Evolutionary conservation across 1,140 invertebrate genomes (phyloP), one percentile per base, ranked within the genome.

Genomic region (Drosophila persimilis): DNA sequence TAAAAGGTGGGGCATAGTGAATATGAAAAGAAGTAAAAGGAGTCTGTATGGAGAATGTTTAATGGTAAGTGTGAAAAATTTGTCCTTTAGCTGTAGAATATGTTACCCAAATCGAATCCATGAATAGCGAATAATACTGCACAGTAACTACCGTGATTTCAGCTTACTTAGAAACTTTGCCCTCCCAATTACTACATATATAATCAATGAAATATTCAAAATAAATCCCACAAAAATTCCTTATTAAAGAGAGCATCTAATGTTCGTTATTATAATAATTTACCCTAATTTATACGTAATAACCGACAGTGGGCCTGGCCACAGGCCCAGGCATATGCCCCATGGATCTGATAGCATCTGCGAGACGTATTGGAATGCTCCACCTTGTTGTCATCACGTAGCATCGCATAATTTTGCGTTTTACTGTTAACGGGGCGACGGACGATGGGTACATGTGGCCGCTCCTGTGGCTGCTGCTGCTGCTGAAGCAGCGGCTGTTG

Each of bases 351-450:
- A 83, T 83, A 84, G 44, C 50, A 86, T 86, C 81, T 20, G 70
- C 26, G 58, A 48, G 70, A 86, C 73, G 83, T 74, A 85, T 88
- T 78, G 81, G 81, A 85, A 85, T 85, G 77, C 78, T 74, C 47
- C 76, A 73, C 46, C 71, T 73, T 67, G 73, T 81, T 85, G 78
- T 86, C 81, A 65, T 75, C 81, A 86, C 81, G 81, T 86, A 74
- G 81, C 63, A 86, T 86, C 81, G 77, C 83, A 86, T 86, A 86
- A 86, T 88, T 86, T 85, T 81, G 66, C 78, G 81, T 86, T 74
- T 86, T 86, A 83, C 84, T 78, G 81, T 80, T 86, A 88, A 88
- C 52, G 77, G 80, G 46, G 11, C 35, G 35, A 39, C 35, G 11
- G 31, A 9, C 31, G 31, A 35, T 35, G 31, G 35, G 11, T 39